Evolutionary conservation across 2,113 vertebrate species (phyloP).

Genomic region (Austrofundulus limnaeus): DNA sequence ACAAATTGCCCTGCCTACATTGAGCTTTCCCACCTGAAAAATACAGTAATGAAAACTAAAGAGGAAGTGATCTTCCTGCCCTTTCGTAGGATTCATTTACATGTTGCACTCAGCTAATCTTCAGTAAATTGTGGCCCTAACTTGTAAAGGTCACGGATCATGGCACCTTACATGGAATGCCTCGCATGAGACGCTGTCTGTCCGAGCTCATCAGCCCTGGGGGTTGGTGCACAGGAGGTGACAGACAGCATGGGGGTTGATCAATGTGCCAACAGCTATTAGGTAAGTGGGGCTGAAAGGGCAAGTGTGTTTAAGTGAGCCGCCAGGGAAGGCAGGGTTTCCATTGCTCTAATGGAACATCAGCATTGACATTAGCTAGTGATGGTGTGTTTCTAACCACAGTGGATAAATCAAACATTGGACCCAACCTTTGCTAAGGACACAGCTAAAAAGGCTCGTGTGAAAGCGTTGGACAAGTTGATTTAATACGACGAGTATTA

Average conservation of each 20-base stretch:
- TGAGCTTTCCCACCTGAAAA: constrained; percentile 26
- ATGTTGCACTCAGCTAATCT: constrained; percentile 68
- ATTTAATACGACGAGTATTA: no score
- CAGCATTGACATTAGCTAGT: constrained; percentile 31
- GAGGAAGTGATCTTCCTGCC: constrained; percentile 69
- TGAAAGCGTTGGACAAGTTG: not conserved
- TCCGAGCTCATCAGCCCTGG: constrained; percentile 70
- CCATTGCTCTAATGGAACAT: constrained; percentile 48
- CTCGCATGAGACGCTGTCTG: constrained; percentile 64
- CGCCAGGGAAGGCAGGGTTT: constrained; percentile 42
- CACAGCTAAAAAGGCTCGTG: not conserved
- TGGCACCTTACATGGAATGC: constrained; percentile 41
- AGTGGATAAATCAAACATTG: constrained; percentile 9
- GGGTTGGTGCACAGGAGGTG: constrained; percentile 60
- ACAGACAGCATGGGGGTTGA: constrained; percentile 80
- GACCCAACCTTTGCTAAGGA: not conserved
- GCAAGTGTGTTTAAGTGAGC: constrained; percentile 72
- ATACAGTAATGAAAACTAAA: constrained; percentile 53
- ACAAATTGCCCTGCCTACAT: constrained; percentile 35
- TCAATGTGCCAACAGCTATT: constrained; percentile 80
- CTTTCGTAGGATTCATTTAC: constrained; percentile 73
- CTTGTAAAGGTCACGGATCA: constrained; percentile 71
- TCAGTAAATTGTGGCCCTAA: constrained; percentile 66
- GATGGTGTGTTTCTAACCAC: constrained; percentile 21
- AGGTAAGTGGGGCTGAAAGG: constrained; percentile 82